Evolutionary conservation across 2,797 vertebrate genomes (phyloP), one percentile per base, ranked within the genome.

Genomic region (Sebastes hopkinsi): DNA sequence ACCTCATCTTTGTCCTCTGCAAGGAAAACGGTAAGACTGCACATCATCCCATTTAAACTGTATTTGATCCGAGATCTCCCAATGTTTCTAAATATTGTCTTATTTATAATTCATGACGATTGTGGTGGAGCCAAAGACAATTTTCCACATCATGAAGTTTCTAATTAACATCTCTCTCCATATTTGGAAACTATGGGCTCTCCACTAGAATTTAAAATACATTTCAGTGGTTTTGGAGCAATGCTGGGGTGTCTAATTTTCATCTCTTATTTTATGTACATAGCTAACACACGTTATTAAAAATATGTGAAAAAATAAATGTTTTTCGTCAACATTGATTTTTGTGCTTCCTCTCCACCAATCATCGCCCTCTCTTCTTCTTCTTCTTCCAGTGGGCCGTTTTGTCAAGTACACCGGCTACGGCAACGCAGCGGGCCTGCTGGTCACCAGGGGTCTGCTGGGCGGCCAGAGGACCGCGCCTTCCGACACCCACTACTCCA

Each of bases 381-480:
- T 60, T 71, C 59, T 30, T 76, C 32, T 60, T 72, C 30, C 91
- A 97, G 96, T 97, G 79, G 85, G 94, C 32, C 94, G 96, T 67
- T 97, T 96, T 79, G 96, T 97, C 54, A 97, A 97, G 87, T 96
- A 97, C 91, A 96, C 96, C 0, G 96, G 96, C 27, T 97, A 96
- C 2, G 96, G 96, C 1, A 97, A 97, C 3, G 96, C 96, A 0
- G 96, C 96, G 0, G 96, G 96, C 5, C 87, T 97, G 74, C 89
- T 97, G 90, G 96, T 96, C 75, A 91, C 92, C 65, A 89, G 92
- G 52, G 93, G 93, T 2, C 32, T 95, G 60, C 83, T 95, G 77
- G 88, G 90, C 0, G 87, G 92, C 4, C 86, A 88, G 73, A 78
- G 84, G 42, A 25, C 55, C 30, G 5, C 23, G 52, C 66, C 7